A percentile compares a stretch with the other conserved stretches of the same genome.
These are phyloP conservation scores for Reticulitermes lucifugus DNA, from an alignment of 2,888 invertebrate genomes.

Conservation along the genomic window DNA sequence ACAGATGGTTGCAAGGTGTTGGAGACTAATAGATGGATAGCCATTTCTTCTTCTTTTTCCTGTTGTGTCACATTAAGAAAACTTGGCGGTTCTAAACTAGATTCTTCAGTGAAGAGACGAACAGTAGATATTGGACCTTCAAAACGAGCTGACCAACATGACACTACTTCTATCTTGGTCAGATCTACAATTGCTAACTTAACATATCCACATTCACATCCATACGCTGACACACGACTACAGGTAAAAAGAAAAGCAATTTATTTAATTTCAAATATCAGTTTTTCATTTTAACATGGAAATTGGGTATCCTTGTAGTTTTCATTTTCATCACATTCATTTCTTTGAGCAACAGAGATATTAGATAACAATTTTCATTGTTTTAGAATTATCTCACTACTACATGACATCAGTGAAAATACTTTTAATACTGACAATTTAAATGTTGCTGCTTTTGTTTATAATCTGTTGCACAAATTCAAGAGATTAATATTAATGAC, in stretches of 20 bases:
- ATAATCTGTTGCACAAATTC: too few relatives aligned
- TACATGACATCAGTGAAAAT: too few relatives aligned
- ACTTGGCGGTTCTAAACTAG: conserved; percentile 56
- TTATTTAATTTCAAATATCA: too few relatives aligned
- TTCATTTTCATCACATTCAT: too few relatives aligned
- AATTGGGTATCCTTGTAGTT: too few relatives aligned
- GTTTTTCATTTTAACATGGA: too few relatives aligned
- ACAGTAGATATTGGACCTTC: conserved; percentile 70
- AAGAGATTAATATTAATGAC: too few relatives aligned
- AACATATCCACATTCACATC: conserved; percentile 72
- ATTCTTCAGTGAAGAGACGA: conserved; percentile 62
- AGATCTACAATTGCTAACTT: conserved; percentile 67
- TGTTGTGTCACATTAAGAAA: conserved; percentile 46
- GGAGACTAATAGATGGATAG: conserved; percentile 69
- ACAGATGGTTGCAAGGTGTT: conserved; percentile 69
- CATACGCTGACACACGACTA: conserved; percentile 70
- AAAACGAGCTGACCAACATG: conserved; percentile 67
- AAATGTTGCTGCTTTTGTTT: too few relatives aligned
- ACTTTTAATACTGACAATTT: too few relatives aligned
- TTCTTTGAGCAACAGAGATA: too few relatives aligned
- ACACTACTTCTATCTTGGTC: conserved; percentile 64
- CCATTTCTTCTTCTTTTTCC: conserved; percentile 55
- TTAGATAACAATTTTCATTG: too few relatives aligned
- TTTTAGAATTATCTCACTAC: too few relatives aligned
- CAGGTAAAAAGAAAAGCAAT: conserved; percentile 49